Conservation (phyloP, 2,888 invertebrate genomes). For the Macrosiphum euphorbiae region DNA sequence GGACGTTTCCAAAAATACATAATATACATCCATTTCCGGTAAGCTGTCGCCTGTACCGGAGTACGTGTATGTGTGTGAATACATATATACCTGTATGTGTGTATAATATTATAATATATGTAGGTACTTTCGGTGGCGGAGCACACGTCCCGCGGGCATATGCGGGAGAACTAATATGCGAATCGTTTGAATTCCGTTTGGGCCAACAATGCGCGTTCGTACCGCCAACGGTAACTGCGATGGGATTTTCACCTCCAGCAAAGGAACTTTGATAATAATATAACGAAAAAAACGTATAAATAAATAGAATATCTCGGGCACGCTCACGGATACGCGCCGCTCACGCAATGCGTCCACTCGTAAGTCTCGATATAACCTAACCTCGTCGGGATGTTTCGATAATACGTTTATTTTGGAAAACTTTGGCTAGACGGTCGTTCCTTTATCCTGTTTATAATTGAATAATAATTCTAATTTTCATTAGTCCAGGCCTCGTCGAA, state of each 20-base stretch:
- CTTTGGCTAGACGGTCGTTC: neutral
- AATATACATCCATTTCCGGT: neutral
- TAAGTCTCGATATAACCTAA: neutral
- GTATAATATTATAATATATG: neutral
- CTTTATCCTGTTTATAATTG: neutral
- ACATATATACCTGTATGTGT: neutral
- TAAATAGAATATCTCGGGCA: neutral
- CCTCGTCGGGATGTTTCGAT: neutral
- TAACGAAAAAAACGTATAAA: neutral
- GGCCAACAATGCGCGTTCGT: neutral
- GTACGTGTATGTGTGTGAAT: neutral
- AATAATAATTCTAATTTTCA: neutral
- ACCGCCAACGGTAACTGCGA: neutral
- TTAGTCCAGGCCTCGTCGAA: neutral
- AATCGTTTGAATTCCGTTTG: constrained; percentile 47
- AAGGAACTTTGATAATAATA: constrained; percentile 22
- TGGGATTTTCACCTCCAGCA: constrained; percentile 23
- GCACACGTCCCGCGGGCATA: constrained; percentile 8
- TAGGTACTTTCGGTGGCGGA: neutral
- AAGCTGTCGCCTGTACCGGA: neutral
- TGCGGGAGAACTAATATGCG: constrained; percentile 3
- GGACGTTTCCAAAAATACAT: neutral
- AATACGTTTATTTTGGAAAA: neutral
- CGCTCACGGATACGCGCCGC: neutral
- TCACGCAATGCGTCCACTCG: neutral